Conservation (phyloP, 1,140 invertebrate genomes). For the Lycorma delicatula region DNA sequence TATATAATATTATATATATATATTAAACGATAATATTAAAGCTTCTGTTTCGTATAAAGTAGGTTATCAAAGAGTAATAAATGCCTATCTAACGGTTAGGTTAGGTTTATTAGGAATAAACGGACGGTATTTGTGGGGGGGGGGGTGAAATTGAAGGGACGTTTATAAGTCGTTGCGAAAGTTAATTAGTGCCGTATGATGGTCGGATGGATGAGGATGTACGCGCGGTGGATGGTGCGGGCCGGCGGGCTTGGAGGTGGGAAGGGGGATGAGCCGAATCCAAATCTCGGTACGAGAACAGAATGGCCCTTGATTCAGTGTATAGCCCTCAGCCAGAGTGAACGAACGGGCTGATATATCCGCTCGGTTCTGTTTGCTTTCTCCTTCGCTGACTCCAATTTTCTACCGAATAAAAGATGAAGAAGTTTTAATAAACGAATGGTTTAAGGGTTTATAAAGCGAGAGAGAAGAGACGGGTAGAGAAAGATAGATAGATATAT, state of each 20-base stretch:
- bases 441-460: slow-evolving; percentile 31
- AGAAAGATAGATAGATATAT: slow-evolving; percentile 17
- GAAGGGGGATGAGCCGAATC: too few species aligned
- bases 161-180: slow-evolving; percentile 4
- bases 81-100: too few species aligned
- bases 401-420: slow-evolving; percentile 39
- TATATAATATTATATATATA: too few species aligned
- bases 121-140: too few species aligned
- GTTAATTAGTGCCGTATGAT: slow-evolving; percentile 1
- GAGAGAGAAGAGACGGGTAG: slow-evolving; percentile 19
- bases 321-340: not conserved
- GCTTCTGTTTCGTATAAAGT: too few species aligned
- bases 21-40: too few species aligned
- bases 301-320: not conserved
- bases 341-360: slow-evolving; percentile 14
- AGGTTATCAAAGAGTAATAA: too few species aligned
- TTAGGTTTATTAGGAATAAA: too few species aligned
- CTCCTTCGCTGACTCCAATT: slow-evolving; percentile 36
- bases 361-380: slow-evolving; percentile 33
- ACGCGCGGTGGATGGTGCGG: too few species aligned
- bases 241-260: too few species aligned
- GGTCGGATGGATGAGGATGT: not conserved
- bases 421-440: slow-evolving; percentile 38
- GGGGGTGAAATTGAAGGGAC: too few species aligned
- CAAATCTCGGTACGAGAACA: too few species aligned